phyloP scores from a whole-genome alignment of 2,888 invertebrate genomes.

The Rhopalosiphum nymphaeae region DNA sequence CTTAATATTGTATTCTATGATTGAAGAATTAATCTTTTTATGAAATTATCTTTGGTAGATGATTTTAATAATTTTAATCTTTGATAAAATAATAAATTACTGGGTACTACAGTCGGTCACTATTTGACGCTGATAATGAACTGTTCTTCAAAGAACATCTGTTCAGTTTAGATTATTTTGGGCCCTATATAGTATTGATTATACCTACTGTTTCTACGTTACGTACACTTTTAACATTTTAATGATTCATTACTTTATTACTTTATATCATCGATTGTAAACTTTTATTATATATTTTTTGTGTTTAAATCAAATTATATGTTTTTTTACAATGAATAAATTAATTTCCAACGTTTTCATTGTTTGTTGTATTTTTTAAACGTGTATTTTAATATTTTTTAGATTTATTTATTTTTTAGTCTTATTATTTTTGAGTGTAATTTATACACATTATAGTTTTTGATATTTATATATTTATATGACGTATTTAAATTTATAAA shows the following conservation, averaged over 20 bases:
- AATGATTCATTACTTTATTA: background rate
- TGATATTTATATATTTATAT: background rate
- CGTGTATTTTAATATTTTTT: background rate
- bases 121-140: background rate
- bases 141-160: slow-evolving; percentile 35
- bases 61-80: background rate
- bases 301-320: background rate
- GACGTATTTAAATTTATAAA: background rate
- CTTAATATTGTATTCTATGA: background rate
- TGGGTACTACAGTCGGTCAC: background rate
- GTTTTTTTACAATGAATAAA: background rate
- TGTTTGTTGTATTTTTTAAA: background rate
- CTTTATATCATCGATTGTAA: background rate
- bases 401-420: no score
- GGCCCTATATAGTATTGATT: background rate
- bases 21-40: background rate
- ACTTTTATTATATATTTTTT: background rate
- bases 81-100: background rate
- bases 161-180: slow-evolving; percentile 33
- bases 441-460: background rate
- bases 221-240: background rate
- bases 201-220: background rate
- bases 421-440: background rate
- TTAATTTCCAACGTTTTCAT: background rate
- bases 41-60: background rate